Conservation (phyloP, 2,888 invertebrate species). For the Hydrotaea diabolus region DNA sequence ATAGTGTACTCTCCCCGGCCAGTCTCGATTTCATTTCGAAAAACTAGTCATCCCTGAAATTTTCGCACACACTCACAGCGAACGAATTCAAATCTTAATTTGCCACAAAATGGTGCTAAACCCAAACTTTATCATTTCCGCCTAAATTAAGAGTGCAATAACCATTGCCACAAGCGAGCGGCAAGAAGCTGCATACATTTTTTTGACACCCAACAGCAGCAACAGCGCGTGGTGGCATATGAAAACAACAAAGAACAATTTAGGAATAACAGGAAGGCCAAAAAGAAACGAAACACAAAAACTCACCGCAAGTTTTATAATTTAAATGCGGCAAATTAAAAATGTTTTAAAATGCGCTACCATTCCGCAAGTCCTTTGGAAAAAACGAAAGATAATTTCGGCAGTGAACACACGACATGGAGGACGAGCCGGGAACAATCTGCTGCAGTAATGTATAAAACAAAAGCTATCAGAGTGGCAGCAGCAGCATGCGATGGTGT, state of each 20-base stretch:
- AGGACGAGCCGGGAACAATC: constrained; percentile 8
- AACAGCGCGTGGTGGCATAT: neutral
- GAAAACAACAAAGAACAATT: no score
- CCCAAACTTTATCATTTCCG: constrained; percentile 24
- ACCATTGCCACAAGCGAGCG: neutral
- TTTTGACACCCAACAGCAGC: constrained; percentile 13
- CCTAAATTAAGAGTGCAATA: constrained; percentile 13
- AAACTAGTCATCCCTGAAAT: no score
- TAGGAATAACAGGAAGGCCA: no score
- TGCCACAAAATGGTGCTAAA: constrained; percentile 36
- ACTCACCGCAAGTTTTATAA: constrained; percentile 45
- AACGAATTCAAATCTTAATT: constrained; percentile 14
- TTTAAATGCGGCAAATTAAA: constrained; percentile 56
- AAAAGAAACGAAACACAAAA: neutral
- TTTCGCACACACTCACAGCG: no score
- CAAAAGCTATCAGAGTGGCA: neutral
- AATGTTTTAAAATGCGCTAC: constrained; percentile 38
- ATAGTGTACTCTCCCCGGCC: no score
- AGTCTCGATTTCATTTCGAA: no score
- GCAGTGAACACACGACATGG: neutral
- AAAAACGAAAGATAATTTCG: constrained; percentile 30
- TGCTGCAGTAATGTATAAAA: constrained; percentile 32
- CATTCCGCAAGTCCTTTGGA: neutral
- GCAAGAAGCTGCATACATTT: neutral
- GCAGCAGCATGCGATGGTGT: neutral